Conservation (phyloP, 2,888 invertebrate species). For the Campopleginae sp. region DNA sequence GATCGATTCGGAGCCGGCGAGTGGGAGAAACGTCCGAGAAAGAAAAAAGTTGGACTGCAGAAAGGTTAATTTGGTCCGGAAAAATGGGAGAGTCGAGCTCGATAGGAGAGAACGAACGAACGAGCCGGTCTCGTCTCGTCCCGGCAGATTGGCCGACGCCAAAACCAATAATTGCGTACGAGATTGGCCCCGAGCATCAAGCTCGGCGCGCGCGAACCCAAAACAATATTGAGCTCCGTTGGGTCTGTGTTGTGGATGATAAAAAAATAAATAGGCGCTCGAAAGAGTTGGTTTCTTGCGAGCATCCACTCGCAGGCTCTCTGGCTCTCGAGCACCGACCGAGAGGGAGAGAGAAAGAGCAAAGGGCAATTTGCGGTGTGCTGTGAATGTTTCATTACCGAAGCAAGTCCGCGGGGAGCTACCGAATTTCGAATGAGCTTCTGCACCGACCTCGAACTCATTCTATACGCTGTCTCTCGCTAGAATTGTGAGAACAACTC, state of each 20-base stretch:
- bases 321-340: no score
- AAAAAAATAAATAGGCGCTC: slow-evolving; percentile 75
- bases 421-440: slow-evolving; percentile 84
- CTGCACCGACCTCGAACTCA: slow-evolving; percentile 68
- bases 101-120: slow-evolving; percentile 32
- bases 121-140: slow-evolving; percentile 40
- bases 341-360: slow-evolving; percentile 65
- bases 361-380: slow-evolving; percentile 82
- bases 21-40: not conserved
- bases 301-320: no score
- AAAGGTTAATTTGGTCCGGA: slow-evolving; percentile 27
- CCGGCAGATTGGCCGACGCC: slow-evolving; percentile 69
- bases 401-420: slow-evolving; percentile 80
- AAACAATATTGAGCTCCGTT: slow-evolving; percentile 49
- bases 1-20: slow-evolving; percentile 19
- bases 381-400: slow-evolving; percentile 84
- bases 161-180: slow-evolving; percentile 79
- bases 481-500: slow-evolving; percentile 25
- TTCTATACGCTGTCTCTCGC: slow-evolving; percentile 36
- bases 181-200: slow-evolving; percentile 71
- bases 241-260: slow-evolving; percentile 31
- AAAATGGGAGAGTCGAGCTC: not conserved
- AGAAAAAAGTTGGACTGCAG: slow-evolving; percentile 6
- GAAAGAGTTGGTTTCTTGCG: slow-evolving; percentile 78
- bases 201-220: slow-evolving; percentile 52